Percentiles rank a stretch among this genome's conserved stretches.
Conservation (phyloP, 2,113 vertebrate species). For the Anthoscopus minutus region DNA sequence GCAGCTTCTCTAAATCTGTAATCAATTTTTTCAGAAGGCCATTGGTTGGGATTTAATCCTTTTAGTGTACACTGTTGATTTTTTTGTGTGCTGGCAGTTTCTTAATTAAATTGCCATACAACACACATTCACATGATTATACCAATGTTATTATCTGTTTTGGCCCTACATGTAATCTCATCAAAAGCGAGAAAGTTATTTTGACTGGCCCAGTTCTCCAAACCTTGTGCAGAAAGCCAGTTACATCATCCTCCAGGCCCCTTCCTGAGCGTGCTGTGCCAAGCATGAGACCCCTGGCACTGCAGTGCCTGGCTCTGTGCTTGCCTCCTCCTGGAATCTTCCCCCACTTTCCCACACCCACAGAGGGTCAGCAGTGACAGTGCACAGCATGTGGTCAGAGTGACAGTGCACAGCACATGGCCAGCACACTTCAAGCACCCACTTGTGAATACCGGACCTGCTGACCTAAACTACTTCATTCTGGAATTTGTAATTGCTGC, state of each 20-base stretch:
- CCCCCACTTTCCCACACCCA: rapidly evolving
- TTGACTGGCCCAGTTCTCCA: not conserved
- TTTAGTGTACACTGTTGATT: not conserved
- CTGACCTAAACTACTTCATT: not conserved
- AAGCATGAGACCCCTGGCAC: rapidly evolving
- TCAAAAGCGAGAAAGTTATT: not conserved
- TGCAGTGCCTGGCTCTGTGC: rapidly evolving
- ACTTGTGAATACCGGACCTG: not conserved
- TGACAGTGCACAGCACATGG: rapidly evolving
- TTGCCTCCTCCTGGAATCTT: not conserved
- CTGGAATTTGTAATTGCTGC: not conserved
- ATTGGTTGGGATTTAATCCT: not conserved
- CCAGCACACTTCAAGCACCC: not conserved
- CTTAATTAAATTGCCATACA: conserved; percentile 12
- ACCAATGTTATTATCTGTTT: not conserved
- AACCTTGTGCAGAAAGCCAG: not conserved
- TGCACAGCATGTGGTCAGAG: rapidly evolving
- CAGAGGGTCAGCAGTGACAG: rapidly evolving
- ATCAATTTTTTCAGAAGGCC: not conserved
- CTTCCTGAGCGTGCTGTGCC: not conserved
- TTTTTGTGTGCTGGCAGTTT: not conserved
- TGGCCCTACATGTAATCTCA: not conserved
- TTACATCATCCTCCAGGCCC: rapidly evolving
- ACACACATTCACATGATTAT: not conserved
- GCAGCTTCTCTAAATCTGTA: not conserved